Base-by-base conservation (phyloP, 2,888 invertebrate genomes). In the Pseudeuparius sepicola region DNA sequence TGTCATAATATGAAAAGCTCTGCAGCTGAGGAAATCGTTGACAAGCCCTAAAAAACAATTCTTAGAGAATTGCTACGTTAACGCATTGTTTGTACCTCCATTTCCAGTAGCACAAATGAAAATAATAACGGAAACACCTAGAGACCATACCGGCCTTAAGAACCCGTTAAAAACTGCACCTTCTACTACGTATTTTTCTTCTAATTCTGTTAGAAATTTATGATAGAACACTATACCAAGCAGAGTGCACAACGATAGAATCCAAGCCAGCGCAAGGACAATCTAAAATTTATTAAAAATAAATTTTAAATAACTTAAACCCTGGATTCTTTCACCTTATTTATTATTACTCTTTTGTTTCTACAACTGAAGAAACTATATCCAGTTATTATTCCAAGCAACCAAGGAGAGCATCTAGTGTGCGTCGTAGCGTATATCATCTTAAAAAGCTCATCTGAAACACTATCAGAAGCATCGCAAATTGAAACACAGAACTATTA, bases 21-120 rank as follows among this genome's bases (percentile, higher is more conserved):
- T 6, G 20, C 6, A 20, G 20, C 7, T 7, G 6, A 20, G 20
- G 7, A 20, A n/a, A 6, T 20, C n/a, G 20, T 20, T 20, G 20
- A 20, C 20, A 6, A 20, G n/a, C n/a, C 20, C 20, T 20, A 20
- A 20, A 20, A 20, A 7, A n/a, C 20, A 20, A n/a, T n/a, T n/a
- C n/a, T n/a, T n/a, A n/a, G n/a, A n/a, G n/a, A n/a, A n/a, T n/a
- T n/a, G n/a, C n/a, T n/a, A n/a, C n/a, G n/a, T n/a, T n/a, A n/a
- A n/a, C n/a, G n/a, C n/a, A n/a, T n/a, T n/a, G n/a, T n/a, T n/a
- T n/a, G 6, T 32, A 29, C 34, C 34, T 5, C 34, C 34, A 28
- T 34, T 10, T 31, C 34, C 34, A 33, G 14, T 31, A 9, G 9
- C 14, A 17, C 34, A 34, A 5, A 30, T 4, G 16, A 29, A 34